Evolutionary conservation across 2,888 invertebrate species (phyloP).

Genomic region (Arctia plantaginis): DNA sequence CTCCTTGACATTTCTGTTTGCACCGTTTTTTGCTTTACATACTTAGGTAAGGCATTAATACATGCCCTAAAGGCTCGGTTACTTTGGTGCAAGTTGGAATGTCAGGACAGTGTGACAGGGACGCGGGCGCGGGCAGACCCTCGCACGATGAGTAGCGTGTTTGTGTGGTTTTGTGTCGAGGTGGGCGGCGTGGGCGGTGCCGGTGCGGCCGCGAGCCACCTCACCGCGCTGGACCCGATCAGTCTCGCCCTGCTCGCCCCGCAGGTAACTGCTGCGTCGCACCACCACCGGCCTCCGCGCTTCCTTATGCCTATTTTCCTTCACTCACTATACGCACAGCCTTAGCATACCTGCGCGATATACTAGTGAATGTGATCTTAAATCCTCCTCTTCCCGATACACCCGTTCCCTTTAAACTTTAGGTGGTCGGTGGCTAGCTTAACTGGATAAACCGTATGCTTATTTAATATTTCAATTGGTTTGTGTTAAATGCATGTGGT

Average conservation of each 20-base stretch:
- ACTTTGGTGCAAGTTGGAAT: constrained; percentile 68
- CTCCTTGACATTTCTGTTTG: constrained; percentile 75
- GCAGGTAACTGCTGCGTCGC: constrained; percentile 78
- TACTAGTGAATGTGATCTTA: constrained; percentile 15
- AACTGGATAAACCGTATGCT: constrained; percentile 76
- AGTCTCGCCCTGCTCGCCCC: constrained; percentile 85
- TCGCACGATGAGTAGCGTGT: constrained; percentile 85
- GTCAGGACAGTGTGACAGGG: constrained; percentile 60
- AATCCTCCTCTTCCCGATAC: constrained; percentile 48
- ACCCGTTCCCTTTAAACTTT: constrained; percentile 59
- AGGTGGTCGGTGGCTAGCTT: constrained; percentile 81
- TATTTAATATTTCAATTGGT: constrained; percentile 70
- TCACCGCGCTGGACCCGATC: constrained; percentile 86
- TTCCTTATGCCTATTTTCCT: constrained; percentile 34
- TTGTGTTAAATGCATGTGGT: constrained; percentile 71
- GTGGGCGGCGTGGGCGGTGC: constrained; percentile 87
- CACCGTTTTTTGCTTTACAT: constrained; percentile 62
- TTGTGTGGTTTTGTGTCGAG: constrained; percentile 87
- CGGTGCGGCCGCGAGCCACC: constrained; percentile 85
- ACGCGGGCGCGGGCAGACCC: constrained; percentile 61
- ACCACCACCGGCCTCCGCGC: constrained; percentile 64
- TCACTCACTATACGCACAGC: constrained; percentile 36
- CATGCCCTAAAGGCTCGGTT: not conserved
- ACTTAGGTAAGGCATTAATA: not conserved
- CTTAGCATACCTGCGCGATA: constrained; percentile 40